These are phyloP conservation scores for Dolichopus griseipennis DNA, from an alignment of 2,888 invertebrate species.

Conservation along the genomic window DNA sequence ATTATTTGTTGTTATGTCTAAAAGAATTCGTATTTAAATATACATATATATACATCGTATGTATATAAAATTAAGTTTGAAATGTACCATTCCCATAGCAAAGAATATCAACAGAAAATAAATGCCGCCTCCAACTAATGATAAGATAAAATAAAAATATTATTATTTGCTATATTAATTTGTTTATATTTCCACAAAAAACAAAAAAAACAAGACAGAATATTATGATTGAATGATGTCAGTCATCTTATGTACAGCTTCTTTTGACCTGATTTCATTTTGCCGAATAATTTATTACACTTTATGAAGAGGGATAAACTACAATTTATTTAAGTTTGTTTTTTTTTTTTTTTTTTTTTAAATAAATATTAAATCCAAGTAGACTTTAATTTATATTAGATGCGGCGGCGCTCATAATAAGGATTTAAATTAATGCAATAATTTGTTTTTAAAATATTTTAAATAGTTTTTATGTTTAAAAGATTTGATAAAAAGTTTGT, in stretches of 20 bases:
- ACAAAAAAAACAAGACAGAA: neutral
- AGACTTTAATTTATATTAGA: neutral
- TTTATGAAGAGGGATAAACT: too few species aligned
- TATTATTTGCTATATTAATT: neutral
- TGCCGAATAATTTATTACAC: conserved; percentile 1
- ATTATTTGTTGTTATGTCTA: conserved; percentile 1
- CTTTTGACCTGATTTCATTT: neutral
- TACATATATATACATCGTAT: neutral
- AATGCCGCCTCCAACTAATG: neutral
- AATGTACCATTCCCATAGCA: neutral
- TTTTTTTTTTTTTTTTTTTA: neutral
- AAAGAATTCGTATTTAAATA: neutral
- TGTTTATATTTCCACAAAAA: neutral
- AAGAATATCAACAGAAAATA: neutral
- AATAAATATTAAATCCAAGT: neutral
- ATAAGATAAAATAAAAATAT: neutral
- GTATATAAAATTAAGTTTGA: too few species aligned
- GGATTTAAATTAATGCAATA: too few species aligned
- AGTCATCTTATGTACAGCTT: neutral
- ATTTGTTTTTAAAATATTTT: too few species aligned
- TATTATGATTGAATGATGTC: neutral
- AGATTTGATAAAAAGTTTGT: too few species aligned
- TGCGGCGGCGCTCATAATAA: too few species aligned
- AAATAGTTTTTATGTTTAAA: too few species aligned
- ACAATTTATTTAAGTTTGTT: neutral